Percentiles rank a stretch among this genome's conserved stretches.
Conservation (phyloP, 2,113 vertebrate species). For the Scopus umbretta region DNA sequence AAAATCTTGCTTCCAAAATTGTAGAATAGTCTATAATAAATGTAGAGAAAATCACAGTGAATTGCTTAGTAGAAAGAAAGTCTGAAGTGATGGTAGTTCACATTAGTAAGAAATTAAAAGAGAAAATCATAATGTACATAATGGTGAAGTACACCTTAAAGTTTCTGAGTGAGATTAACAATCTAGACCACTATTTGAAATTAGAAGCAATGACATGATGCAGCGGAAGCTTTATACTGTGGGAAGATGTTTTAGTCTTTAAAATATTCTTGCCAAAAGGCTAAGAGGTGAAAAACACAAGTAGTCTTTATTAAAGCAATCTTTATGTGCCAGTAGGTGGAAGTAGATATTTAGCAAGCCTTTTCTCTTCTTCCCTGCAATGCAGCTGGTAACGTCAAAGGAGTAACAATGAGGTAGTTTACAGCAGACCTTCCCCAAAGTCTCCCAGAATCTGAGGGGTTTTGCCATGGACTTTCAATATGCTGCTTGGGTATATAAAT, state of each 20-base stretch:
- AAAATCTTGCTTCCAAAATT: neutral
- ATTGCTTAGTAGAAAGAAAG: neutral
- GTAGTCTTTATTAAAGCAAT: neutral
- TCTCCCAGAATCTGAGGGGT: neutral
- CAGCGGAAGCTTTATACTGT: neutral
- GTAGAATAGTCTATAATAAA: neutral
- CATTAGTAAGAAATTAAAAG: neutral
- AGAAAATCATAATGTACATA: neutral
- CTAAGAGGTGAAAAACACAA: neutral
- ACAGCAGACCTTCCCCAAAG: neutral
- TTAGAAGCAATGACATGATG: neutral
- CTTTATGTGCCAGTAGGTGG: neutral
- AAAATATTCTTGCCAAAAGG: neutral
- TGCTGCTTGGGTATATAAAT: neutral
- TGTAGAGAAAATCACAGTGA: neutral
- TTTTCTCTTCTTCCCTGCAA: neutral
- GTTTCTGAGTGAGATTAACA: neutral
- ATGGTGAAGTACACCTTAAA: neutral
- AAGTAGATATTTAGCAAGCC: neutral
- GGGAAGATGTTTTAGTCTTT: neutral
- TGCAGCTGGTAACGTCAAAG: neutral
- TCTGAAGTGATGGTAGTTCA: neutral
- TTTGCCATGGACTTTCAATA: neutral
- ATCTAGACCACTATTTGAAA: neutral
- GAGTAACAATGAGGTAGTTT: neutral